A percentile compares a stretch with the other conserved stretches of the same genome.
These are phyloP conservation scores for Hirudinaria manillensis DNA, from an alignment of 2,888 invertebrate genomes.

Conservation along the genomic window DNA sequence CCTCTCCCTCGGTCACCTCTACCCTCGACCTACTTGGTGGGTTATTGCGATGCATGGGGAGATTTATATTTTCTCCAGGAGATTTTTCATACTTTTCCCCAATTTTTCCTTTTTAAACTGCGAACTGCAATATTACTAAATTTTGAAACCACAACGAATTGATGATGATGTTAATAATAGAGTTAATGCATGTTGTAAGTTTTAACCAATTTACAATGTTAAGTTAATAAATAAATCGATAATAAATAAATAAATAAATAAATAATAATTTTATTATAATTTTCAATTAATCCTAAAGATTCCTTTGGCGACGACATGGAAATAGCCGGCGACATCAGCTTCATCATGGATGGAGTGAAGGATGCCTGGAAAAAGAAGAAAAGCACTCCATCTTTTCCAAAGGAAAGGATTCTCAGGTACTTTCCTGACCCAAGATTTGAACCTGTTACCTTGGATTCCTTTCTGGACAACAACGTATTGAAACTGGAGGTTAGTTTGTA, in stretches of 20 bases:
- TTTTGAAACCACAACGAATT: too few relatives aligned
- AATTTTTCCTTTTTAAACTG: too few relatives aligned
- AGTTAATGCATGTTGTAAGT: too few relatives aligned
- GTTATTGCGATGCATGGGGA: too few relatives aligned
- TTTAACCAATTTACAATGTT: too few relatives aligned
- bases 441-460: constrained; percentile 22
- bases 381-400: constrained; percentile 37
- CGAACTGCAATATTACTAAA: too few relatives aligned
- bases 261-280: neutral
- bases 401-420: neutral
- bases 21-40: neutral
- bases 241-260: too few relatives aligned
- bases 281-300: neutral
- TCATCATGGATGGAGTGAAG: constrained; percentile 51
- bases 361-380: constrained; percentile 40
- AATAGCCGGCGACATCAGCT: constrained; percentile 42
- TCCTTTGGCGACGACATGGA: constrained; percentile 44
- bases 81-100: too few relatives aligned
- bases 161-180: too few relatives aligned
- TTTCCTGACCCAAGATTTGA: constrained; percentile 10
- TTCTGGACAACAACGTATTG: constrained; percentile 38
- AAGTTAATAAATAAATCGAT: too few relatives aligned
- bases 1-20: neutral
- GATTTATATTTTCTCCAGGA: too few relatives aligned
- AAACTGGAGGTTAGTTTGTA: constrained; percentile 6